Percentiles rank a stretch among this genome's conserved stretches.
Conservation (phyloP, 2,888 invertebrate genomes). For the Nemoura dubitans region DNA sequence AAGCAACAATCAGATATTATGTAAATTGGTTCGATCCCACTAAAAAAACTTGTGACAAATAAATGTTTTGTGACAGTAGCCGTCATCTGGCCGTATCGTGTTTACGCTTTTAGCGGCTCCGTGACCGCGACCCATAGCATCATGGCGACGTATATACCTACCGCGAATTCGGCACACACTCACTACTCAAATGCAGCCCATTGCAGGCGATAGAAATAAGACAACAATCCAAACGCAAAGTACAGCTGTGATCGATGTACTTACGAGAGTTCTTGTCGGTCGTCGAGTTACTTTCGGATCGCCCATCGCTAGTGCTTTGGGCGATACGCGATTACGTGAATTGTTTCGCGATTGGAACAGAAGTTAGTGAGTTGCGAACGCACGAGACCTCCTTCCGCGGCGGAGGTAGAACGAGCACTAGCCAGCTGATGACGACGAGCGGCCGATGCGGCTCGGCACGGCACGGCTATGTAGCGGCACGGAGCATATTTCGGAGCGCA, state of each 20-base stretch:
- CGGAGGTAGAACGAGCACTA: not conserved
- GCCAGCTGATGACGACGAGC: not conserved
- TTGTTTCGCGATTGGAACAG: not conserved
- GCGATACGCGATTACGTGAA: not conserved
- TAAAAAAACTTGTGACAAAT: not conserved
- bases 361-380: not conserved
- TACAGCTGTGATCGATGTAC: not conserved
- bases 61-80: not conserved
- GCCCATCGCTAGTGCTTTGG: not conserved
- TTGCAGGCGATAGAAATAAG: too few species aligned
- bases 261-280: not conserved
- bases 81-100: constrained; percentile 16
- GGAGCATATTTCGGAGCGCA: not conserved
- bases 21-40: not conserved
- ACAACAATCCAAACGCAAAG: not conserved
- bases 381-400: not conserved
- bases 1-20: not conserved
- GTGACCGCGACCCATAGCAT: constrained; percentile 71
- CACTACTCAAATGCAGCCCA: not conserved
- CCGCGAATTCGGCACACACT: constrained; percentile 48
- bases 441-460: not conserved
- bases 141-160: constrained; percentile 68
- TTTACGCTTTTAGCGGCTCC: constrained; percentile 59
- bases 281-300: not conserved
- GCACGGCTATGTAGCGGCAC: not conserved